Evolutionary conservation across 2,113 vertebrate genomes (phyloP).

Genomic region (Puntigrus tetrazona): DNA sequence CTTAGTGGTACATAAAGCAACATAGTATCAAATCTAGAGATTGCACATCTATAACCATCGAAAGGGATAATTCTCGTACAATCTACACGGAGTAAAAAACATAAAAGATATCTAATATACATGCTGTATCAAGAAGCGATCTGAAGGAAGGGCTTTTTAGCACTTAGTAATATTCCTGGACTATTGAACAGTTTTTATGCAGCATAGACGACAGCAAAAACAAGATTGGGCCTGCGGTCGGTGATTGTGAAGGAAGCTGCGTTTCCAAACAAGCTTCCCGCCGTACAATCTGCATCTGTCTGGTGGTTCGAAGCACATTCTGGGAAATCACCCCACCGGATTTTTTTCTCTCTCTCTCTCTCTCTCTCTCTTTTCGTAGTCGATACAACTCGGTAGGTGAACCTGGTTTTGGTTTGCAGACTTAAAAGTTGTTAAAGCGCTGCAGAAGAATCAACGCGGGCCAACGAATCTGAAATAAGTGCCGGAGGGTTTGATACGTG

Average conservation of each 20-base stretch:
- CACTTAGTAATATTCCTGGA: slow-evolving; percentile 37
- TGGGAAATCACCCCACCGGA: background rate
- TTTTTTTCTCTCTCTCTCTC: no score
- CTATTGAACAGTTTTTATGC: slow-evolving; percentile 37
- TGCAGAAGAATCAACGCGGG: background rate
- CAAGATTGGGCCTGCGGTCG: background rate
- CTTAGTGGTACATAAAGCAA: slow-evolving; percentile 76
- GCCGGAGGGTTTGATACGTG: slow-evolving; percentile 22
- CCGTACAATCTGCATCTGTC: slow-evolving; percentile 37
- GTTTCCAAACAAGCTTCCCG: background rate
- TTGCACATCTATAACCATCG: slow-evolving; percentile 75
- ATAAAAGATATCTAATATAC: slow-evolving; percentile 69
- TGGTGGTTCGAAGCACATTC: slow-evolving; percentile 23
- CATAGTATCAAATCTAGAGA: slow-evolving; percentile 73
- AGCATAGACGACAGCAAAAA: slow-evolving; percentile 13
- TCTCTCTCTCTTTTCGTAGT: background rate
- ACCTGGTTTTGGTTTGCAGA: slow-evolving; percentile 7
- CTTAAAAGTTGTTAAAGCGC: background rate
- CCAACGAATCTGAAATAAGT: slow-evolving; percentile 34
- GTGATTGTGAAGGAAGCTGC: slow-evolving; percentile 16
- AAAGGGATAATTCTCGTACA: slow-evolving; percentile 71
- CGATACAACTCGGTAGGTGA: background rate
- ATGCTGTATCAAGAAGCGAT: slow-evolving; percentile 55
- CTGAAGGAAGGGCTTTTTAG: slow-evolving; percentile 26
- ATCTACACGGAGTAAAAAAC: slow-evolving; percentile 69